Base-by-base conservation (phyloP, 2,797 vertebrate species). In the Gobio occitaniae region DNA sequence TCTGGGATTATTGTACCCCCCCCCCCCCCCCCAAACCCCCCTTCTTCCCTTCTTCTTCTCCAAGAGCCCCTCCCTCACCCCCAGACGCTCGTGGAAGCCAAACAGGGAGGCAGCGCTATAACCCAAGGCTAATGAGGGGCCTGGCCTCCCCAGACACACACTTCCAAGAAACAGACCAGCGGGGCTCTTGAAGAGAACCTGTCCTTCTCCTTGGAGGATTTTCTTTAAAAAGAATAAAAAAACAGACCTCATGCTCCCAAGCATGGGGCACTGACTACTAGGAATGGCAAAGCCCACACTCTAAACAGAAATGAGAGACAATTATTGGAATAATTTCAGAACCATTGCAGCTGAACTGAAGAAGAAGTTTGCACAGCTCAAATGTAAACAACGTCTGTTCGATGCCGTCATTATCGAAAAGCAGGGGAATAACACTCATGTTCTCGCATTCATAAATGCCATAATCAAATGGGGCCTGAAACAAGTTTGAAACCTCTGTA, bases 131-230 rank as follows among this genome's bases (percentile, higher is more conserved):
- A 88, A 86, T 82, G 79, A 91, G 68, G 83, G 68, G 66, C 85
- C 79, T 85, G 77, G 74, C 82, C 78, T 87, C 88, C 88, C 87
- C 65, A 84, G 86, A 84, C 86, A 74, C 79, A 84, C 75, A n/a
- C 80, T 88, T 89, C 88, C 77, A 89, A 88, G 89, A 90, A 91
- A 44, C 63, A 85, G 75, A 86, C 66, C 81, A 83, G 83, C 78
- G 47, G 80, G 84, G 65, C 19, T 63, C 75, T 70, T 82, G 80
- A 76, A 87, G 70, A 71, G 70, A 84, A 86, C 76, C 79, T 86
- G 80, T 86, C 84, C 81, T 88, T 38, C 70, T 80, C 54, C 29
- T 65, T 77, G 77, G 76, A 86, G 85, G 44, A 78, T 81, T 85
- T 90, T 85, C 81, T 87, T 80, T 82, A 56, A 85, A 87, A 77